These are phyloP conservation scores for Brachypodius melanocephalos DNA, from an alignment of 2,113 vertebrate species.

Conservation along the genomic window DNA sequence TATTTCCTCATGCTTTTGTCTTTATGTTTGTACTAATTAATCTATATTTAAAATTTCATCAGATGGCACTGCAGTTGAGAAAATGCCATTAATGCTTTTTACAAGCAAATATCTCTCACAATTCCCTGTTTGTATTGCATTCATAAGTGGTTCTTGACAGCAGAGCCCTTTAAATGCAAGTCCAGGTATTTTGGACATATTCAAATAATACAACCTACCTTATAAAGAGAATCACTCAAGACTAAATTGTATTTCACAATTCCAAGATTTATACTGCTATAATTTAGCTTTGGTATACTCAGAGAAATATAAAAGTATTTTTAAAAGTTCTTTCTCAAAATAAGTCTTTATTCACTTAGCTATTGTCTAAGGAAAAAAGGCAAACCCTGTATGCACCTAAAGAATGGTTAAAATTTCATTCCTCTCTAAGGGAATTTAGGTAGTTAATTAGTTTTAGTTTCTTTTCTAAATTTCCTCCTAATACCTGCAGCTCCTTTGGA, in stretches of 20 bases:
- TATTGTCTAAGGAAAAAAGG: background rate
- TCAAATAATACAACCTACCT: background rate
- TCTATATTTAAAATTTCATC: background rate
- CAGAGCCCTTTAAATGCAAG: background rate
- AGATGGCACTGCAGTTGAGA: background rate
- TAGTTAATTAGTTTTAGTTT: background rate
- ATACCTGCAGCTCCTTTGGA: background rate
- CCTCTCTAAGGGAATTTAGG: background rate
- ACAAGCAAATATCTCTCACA: background rate
- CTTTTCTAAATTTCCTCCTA: background rate
- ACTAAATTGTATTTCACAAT: background rate
- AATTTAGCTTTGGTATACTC: background rate
- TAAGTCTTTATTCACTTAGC: background rate
- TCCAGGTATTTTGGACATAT: background rate
- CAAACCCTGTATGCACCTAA: background rate
- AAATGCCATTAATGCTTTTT: background rate
- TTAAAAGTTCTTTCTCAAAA: background rate
- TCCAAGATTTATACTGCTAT: background rate
- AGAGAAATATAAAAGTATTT: background rate
- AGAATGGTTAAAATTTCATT: background rate
- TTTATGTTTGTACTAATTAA: background rate
- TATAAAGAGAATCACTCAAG: background rate
- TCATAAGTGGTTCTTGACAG: background rate
- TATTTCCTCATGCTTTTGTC: background rate
- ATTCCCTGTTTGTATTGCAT: background rate